Base-by-base conservation (phyloP, 1,140 invertebrate species). In the Penaeus vannamei region DNA sequence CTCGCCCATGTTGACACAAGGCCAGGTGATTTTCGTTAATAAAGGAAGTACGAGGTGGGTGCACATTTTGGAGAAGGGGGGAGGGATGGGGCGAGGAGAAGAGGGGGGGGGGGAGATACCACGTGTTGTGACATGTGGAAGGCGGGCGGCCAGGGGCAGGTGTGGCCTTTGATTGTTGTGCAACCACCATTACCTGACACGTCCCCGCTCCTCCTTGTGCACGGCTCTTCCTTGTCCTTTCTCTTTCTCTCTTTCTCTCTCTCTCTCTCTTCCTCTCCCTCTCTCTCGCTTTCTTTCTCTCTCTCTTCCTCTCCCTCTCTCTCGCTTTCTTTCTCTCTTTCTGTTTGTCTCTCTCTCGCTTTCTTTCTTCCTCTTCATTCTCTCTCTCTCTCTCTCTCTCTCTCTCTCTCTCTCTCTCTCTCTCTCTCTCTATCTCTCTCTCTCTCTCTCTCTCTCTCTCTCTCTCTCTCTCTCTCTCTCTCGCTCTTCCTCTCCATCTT, bases 91-190 rank as follows among this genome's bases (percentile, higher is more conserved):
- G 46, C 46, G 36, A 20, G 29, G 29, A 46, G 19, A 29, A 19
- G 80, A 2, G 80, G 80, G 80, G 26, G 10, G 42, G 22, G 46
- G 29, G 46, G 80, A 59, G 22, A 64, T n/a, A 61, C 53, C 32
- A 61, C 59, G 82, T 61, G 82, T 84, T 84, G 82, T 84, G 82
- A 84, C 82, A 84, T 84, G 82, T 84, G 82, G 82, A 61, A 84
- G 82, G 82, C 82, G 82, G 32, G 82, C 61, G 82, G 82, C 53
- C 53, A 61, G 53, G 64, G 82, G 82, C 64, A 61, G 60, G 82
- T 53, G 53, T 36, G 32, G 82, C 61, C 82, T 32, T 61, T 84
- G 82, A 84, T 84, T 84, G 82, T 84, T 61, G 59, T 62, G 61
- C 60, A 61, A 84, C 61, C 81, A 36, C n/a, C n/a, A 53, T 61